A percentile compares a stretch with the other conserved stretches of the same genome.
Evolutionary conservation across 1,140 invertebrate species (phyloP).

Genomic region (Teleopsis dalmanni): DNA sequence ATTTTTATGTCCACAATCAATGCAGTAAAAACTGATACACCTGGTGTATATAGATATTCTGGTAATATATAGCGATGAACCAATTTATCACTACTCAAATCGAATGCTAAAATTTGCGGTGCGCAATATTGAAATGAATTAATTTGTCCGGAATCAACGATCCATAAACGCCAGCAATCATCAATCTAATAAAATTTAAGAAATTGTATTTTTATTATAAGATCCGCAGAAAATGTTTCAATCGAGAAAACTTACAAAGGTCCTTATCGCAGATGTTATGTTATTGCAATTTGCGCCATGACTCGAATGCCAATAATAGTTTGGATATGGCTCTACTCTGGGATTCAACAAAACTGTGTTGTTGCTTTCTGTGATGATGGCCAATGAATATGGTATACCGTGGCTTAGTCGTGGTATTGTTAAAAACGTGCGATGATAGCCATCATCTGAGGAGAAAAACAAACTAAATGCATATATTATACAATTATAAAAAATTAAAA

Average conservation of each 20-base stretch:
- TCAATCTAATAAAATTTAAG: slow-evolving; percentile 49
- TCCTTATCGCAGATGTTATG: slow-evolving; percentile 50
- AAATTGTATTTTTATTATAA: no score
- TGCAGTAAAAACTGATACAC: slow-evolving; percentile 48
- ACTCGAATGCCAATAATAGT: slow-evolving; percentile 47
- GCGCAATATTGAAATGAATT: slow-evolving; percentile 49
- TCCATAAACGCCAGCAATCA: slow-evolving; percentile 57
- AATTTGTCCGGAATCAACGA: slow-evolving; percentile 57
- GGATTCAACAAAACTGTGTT: slow-evolving; percentile 21
- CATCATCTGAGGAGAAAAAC: slow-evolving; percentile 19
- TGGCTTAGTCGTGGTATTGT: slow-evolving; percentile 64
- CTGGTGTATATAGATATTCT: slow-evolving; percentile 33
- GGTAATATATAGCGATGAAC: slow-evolving; percentile 52
- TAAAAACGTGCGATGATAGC: slow-evolving; percentile 53
- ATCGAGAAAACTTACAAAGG: slow-evolving; percentile 23
- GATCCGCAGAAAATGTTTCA: neutral
- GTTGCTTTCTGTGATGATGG: slow-evolving; percentile 46
- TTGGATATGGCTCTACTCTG: slow-evolving; percentile 49
- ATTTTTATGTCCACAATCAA: slow-evolving; percentile 54
- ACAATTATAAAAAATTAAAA: neutral
- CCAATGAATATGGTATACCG: slow-evolving; percentile 60
- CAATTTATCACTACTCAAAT: slow-evolving; percentile 49
- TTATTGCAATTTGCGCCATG: slow-evolving; percentile 47
- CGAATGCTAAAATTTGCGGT: slow-evolving; percentile 57
- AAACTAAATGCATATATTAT: neutral